Conservation (phyloP, 2,888 invertebrate genomes). For the Ecliptopera silaceata region DNA sequence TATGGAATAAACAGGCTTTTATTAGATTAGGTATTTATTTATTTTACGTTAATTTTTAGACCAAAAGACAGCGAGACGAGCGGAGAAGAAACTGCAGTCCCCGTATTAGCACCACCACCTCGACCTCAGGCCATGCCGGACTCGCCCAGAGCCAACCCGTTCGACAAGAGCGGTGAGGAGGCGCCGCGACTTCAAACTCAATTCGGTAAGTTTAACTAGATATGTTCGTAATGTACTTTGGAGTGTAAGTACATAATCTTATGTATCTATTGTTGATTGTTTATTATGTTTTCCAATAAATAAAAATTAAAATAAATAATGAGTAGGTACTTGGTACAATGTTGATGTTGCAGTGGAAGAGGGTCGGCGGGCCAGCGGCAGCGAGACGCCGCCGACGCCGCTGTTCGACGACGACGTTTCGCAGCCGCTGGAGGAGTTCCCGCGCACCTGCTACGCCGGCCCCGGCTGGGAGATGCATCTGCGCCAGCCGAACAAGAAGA, state of each 20-base stretch:
- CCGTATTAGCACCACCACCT: conserved; percentile 88
- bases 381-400: conserved; percentile 94
- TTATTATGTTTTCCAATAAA: too few relatives aligned
- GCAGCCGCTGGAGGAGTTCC: conserved; percentile 95
- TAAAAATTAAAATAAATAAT: too few relatives aligned
- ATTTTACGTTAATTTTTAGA: conserved; percentile 54
- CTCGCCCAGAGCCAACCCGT: conserved; percentile 90
- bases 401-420: conserved; percentile 97
- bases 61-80: conserved; percentile 76
- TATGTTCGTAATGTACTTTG: too few relatives aligned
- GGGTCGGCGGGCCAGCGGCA: conserved; percentile 53
- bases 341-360: conserved; percentile 36
- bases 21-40: too few relatives aligned
- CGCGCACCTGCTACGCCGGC: conserved; percentile 88
- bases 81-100: conserved; percentile 73
- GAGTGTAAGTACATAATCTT: too few relatives aligned
- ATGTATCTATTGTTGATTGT: too few relatives aligned
- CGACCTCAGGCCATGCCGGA: conserved; percentile 77
- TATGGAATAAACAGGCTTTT: too few relatives aligned
- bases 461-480: conserved; percentile 98
- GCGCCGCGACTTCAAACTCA: conserved; percentile 52
- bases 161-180: conserved; percentile 84
- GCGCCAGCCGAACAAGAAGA: conserved; percentile 97
- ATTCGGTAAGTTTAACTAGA: conserved; percentile 35
- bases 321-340: not conserved